Conservation (phyloP, 2,888 invertebrate species). For the Mythimna ferrago region DNA sequence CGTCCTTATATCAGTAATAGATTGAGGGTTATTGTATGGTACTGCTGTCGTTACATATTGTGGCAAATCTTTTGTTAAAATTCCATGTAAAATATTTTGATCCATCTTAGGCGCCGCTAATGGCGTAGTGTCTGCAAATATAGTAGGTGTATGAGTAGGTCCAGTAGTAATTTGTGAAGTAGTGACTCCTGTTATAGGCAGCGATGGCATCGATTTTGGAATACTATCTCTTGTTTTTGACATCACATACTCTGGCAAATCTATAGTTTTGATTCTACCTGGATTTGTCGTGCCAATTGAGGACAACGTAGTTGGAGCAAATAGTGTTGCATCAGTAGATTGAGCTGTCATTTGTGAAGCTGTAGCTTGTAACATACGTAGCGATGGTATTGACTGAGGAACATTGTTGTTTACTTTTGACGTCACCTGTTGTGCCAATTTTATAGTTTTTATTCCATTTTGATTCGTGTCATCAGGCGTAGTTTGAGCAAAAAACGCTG, state of each 20-base stretch:
- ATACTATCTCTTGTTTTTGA: background rate
- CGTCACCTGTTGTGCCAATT: background rate
- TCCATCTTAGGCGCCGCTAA: background rate
- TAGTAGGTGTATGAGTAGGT: background rate
- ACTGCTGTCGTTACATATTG: background rate
- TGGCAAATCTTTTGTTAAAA: constrained; percentile 5
- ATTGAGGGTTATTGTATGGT: background rate
- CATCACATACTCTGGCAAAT: background rate
- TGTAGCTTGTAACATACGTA: background rate
- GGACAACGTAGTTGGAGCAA: background rate
- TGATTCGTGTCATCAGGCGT: background rate
- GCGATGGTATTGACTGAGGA: background rate
- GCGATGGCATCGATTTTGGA: background rate
- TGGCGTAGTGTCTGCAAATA: background rate
- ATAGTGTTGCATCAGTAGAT: background rate
- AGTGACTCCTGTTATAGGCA: background rate
- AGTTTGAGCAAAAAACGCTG: background rate
- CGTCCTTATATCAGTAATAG: constrained; percentile 6
- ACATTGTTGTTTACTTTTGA: background rate
- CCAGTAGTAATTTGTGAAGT: background rate
- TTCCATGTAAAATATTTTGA: background rate
- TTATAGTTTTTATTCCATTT: background rate
- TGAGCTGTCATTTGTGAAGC: background rate
- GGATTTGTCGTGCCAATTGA: background rate
- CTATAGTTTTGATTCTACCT: background rate